Evolutionary conservation across 2,797 vertebrate genomes (phyloP).

Genomic region (Argyrosomus regius): DNA sequence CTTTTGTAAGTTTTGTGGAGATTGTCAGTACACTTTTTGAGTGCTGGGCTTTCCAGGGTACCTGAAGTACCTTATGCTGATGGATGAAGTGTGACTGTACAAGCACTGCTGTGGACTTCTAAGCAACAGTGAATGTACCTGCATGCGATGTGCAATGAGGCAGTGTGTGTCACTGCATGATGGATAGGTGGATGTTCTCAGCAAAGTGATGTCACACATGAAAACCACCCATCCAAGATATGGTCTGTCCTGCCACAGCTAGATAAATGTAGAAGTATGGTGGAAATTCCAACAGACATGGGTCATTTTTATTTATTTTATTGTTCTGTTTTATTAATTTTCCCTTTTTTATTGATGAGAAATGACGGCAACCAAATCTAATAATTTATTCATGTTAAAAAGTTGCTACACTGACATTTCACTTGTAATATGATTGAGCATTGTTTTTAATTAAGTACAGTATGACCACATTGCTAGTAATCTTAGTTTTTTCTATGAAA

Average conservation of each 20-base stretch:
- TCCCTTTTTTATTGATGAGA: background rate
- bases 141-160: constrained; percentile 81
- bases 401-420: background rate
- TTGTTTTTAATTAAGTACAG: background rate
- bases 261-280: constrained; percentile 64
- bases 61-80: constrained; percentile 71
- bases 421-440: background rate
- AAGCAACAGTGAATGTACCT: constrained; percentile 78
- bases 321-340: constrained; percentile 23
- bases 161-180: constrained; percentile 74
- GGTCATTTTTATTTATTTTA: constrained; percentile 20
- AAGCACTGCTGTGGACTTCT: constrained; percentile 73
- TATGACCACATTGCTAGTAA: background rate
- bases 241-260: constrained; percentile 63
- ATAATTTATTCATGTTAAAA: background rate
- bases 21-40: constrained; percentile 64
- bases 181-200: constrained; percentile 81
- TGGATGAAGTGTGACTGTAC: constrained; percentile 80
- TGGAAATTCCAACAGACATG: constrained; percentile 40
- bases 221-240: constrained; percentile 78
- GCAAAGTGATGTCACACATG: constrained; percentile 80
- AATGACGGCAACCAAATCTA: background rate
- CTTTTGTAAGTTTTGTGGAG: constrained; percentile 63
- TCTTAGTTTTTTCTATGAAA: background rate
- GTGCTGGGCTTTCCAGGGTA: constrained; percentile 57